Base-by-base conservation (phyloP, 2,113 vertebrate species). In the Myodes glareolus region DNA sequence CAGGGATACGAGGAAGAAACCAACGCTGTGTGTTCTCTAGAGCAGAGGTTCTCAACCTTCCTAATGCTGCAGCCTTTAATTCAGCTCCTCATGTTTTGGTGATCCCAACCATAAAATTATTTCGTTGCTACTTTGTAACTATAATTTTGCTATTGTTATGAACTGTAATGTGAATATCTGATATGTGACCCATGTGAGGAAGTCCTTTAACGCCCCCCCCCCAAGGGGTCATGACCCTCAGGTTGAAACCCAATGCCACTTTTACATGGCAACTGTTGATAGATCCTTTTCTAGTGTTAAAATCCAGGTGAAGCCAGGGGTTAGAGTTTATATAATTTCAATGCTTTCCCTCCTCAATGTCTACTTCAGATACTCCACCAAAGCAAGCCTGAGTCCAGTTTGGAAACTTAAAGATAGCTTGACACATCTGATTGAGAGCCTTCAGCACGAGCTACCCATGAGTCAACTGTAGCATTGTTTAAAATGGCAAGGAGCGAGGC, bases 341-440 rank as follows among this genome's bases (percentile, higher is more conserved):
- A 1, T 90, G 11, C 31, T 76, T 92, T 17, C 7, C 2, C 29
- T 55, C 1, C 0, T 31, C 5, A 55, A 4, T 47, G 25, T 88
- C 10, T 50, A 31, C 10, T 52, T 95, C 65, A 84, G 73, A 92
- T 31, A 61, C 12, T 33, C 75, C 93, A 73, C 5, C 14, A 91
- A 94, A 97, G 29, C 31, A 65, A 75, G 47, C n/a, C 82, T 72
- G 33, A 81, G 88, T 91, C 27, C n/a, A 88, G 23, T 58, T 10
- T 70, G 63, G 5, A 75, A 70, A 76, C 65, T 90, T 42, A 36
- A 8, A 6, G 61, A 33, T 63, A 36, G 39, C 12, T 61, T 45
- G 19, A 25, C 55, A 25, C 21, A 42, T 90, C 39, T 92, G 47
- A 88, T 39, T 50, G 58, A 81, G 3, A 86, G 23, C 58, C 39